A percentile compares a stretch with the other conserved stretches of the same genome.
Conservation (phyloP, 2,888 invertebrate species). For the Orthosia incerta region DNA sequence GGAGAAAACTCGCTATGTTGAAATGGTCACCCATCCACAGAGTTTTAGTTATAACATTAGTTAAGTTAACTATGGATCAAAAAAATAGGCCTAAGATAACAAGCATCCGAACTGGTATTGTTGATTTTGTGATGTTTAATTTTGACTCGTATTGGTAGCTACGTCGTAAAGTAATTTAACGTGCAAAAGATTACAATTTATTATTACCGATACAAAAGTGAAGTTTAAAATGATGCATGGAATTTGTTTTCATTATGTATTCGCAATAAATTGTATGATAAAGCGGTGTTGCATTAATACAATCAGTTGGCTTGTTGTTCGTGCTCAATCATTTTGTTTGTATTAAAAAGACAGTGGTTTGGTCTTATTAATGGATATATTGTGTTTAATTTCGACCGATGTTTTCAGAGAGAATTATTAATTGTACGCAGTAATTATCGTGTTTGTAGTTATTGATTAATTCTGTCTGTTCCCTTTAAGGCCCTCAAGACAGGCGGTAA, state of each 20-base stretch:
- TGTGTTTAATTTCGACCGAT: background rate
- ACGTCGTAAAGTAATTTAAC: slow-evolving; percentile 32
- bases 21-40: too few relatives aligned
- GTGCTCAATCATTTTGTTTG: slow-evolving; percentile 45
- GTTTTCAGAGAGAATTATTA: slow-evolving; percentile 6
- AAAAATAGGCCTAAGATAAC: slow-evolving; percentile 50
- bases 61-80: too few relatives aligned
- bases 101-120: slow-evolving; percentile 61
- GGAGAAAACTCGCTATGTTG: too few relatives aligned
- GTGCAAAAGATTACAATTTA: slow-evolving; percentile 38
- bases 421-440: slow-evolving; percentile 18
- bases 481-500: slow-evolving; percentile 30
- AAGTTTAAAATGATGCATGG: slow-evolving; percentile 43
- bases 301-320: slow-evolving; percentile 44
- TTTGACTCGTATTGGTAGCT: slow-evolving; percentile 22
- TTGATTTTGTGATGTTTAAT: slow-evolving; percentile 64
- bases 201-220: slow-evolving; percentile 24
- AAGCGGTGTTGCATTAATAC: slow-evolving; percentile 48
- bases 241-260: slow-evolving; percentile 49
- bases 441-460: slow-evolving; percentile 45
- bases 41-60: too few relatives aligned
- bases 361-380: slow-evolving; percentile 28
- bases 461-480: slow-evolving; percentile 30
- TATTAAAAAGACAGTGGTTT: slow-evolving; percentile 30
- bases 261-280: slow-evolving; percentile 47